phyloP scores from a whole-genome alignment of 1,140 invertebrate species.

The Calycopis cecrops region DNA sequence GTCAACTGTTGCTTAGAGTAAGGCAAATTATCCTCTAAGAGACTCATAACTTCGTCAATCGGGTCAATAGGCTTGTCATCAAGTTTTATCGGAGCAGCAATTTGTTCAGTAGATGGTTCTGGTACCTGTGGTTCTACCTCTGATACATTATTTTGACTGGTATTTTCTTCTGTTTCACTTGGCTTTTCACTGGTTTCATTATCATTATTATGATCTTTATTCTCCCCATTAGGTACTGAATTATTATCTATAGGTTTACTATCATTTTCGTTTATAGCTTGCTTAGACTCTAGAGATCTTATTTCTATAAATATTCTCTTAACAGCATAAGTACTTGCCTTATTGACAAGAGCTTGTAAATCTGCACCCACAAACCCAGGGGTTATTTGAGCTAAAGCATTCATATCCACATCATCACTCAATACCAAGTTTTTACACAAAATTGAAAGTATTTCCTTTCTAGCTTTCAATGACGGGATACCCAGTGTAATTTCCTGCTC shows the following conservation, averaged over 20 bases:
- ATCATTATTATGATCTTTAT: conserved; percentile 27
- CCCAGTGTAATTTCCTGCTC: conserved; percentile 96
- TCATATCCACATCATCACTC: conserved; percentile 81
- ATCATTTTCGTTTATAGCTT: conserved; percentile 25
- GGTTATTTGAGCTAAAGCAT: conserved; percentile 86
- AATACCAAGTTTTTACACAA: conserved; percentile 83
- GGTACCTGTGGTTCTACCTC: conserved; percentile 23
- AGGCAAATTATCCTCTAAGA: conserved; percentile 61
- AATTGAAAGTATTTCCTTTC: conserved; percentile 85
- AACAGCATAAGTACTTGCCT: conserved; percentile 91
- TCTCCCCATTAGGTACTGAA: conserved; percentile 52
- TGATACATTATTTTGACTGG: conserved; percentile 29
- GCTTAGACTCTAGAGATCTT: conserved; percentile 30
- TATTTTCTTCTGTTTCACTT: conserved; percentile 23
- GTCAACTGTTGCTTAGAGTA: conserved; percentile 77
- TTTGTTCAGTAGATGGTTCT: conserved; percentile 28
- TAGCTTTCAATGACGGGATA: conserved; percentile 91
- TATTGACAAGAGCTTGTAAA: conserved; percentile 88
- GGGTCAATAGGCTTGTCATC: conserved; percentile 35
- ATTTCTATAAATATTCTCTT: conserved; percentile 75
- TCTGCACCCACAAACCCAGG: conserved; percentile 99
- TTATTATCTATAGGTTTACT: conserved; percentile 29
- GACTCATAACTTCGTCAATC: conserved; percentile 48
- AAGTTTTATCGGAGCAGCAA: conserved; percentile 31
- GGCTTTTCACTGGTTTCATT: conserved; percentile 29